These are phyloP conservation scores for Sceloporus tristichus DNA, from an alignment of 2,113 vertebrate genomes.

Conservation along the genomic window DNA sequence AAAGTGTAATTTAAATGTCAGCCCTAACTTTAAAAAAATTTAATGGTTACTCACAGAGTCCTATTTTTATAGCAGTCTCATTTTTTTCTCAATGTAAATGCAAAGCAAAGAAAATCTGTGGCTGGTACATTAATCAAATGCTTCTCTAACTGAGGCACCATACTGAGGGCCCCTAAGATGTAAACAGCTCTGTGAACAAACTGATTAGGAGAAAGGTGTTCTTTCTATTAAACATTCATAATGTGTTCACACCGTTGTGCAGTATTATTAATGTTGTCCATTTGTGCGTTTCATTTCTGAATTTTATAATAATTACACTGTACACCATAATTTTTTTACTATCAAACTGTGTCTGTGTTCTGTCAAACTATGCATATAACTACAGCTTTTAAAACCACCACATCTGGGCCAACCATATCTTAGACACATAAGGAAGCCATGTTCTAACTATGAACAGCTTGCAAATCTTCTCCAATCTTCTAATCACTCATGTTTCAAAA, in stretches of 20 bases:
- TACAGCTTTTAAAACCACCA: conserved; percentile 30
- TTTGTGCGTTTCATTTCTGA: background rate
- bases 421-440: background rate
- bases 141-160: background rate
- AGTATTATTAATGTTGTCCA: conserved; percentile 21
- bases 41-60: background rate
- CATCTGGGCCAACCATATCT: conserved; percentile 37
- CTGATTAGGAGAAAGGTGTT: conserved; percentile 13
- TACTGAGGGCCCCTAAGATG: background rate
- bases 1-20: conserved; percentile 17
- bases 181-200: background rate
- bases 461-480: background rate
- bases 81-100: conserved; percentile 16
- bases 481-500: conserved; percentile 37
- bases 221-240: conserved; percentile 33
- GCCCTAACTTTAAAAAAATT: conserved; percentile 1
- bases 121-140: conserved; percentile 1
- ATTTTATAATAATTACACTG: fast-evolving
- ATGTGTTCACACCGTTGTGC: background rate
- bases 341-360: background rate
- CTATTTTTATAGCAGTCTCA: background rate
- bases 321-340: conserved; percentile 11
- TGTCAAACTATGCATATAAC: conserved; percentile 12
- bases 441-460: fast-evolving
- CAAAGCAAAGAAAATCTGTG: fast-evolving